Evolutionary conservation across 2,888 invertebrate genomes (phyloP), one percentile per base, ranked within the genome.

Genomic region (Sphaerophoria rueppellii): DNA sequence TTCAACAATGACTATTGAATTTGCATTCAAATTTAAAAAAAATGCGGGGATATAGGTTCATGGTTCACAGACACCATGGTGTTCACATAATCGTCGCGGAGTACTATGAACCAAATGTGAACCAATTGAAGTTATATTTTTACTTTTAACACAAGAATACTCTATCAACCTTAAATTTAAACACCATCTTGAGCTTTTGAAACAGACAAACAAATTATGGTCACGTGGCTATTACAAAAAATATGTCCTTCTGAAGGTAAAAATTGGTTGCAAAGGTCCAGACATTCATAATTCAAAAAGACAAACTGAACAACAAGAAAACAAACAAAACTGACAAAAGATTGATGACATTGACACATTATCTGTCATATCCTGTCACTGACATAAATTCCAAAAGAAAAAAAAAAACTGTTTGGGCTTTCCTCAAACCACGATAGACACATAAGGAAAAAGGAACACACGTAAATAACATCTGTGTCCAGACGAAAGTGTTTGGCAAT

Each of bases 381-480:
- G 60, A 40, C 43, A 40, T 58, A 40, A 9, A 40, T 40, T 58
- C 12, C 0, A 0, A 12, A 40, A 40, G 4, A 40, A 2, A 40
- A 40, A 40, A 40, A 40, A 40, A 58, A 58, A 58, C 2, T 24
- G 24, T 43, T 48, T 7, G n/a, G 3, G 12, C 40, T 4, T 5
- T 14, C 16, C 24, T 2, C 11, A 6, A 0, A 7, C 0, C 16
- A 3, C 1, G 2, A 14, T 9, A 24, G 24, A 24, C 43, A 40
- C 2, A 40, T 14, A 40, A 14, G 14, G 50, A 65, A n/a, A 37
- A 34, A 50, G 5, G 12, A 37, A 54, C 52, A 37, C 52, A 24
- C 43, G 52, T 54, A 54, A 24, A 32, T 50, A 67, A 40, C 67
- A 67, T 67, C 67, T 67, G 67, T 67, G 67, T 40, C 67, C 40